These are phyloP conservation scores for Bombus superbus DNA, from an alignment of 1,140 invertebrate genomes.

Conservation along the genomic window DNA sequence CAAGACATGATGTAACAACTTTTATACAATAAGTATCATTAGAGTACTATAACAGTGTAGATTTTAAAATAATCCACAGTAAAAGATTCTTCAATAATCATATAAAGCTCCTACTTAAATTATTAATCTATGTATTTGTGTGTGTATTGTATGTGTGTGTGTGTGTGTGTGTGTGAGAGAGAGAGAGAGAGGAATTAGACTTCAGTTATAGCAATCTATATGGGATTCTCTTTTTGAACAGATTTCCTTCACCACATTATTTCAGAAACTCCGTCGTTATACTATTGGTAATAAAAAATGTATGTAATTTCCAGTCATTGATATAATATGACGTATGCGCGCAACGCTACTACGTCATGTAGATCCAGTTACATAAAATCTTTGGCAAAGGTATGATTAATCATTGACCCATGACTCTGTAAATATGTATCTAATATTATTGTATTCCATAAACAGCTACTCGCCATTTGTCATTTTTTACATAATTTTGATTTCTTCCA, in stretches of 20 bases:
- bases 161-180: no score
- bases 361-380: slow-evolving; percentile 77
- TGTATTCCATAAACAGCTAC: slow-evolving; percentile 67
- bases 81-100: background rate
- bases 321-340: slow-evolving; percentile 8
- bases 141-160: no score
- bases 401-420: slow-evolving; percentile 69
- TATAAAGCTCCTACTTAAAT: background rate
- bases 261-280: slow-evolving; percentile 54
- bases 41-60: slow-evolving; percentile 15
- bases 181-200: background rate
- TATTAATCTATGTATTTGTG: background rate
- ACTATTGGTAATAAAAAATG: slow-evolving; percentile 23
- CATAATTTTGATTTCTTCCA: slow-evolving; percentile 75
- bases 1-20: slow-evolving; percentile 35
- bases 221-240: background rate
- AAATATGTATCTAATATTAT: slow-evolving; percentile 69
- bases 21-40: slow-evolving; percentile 28
- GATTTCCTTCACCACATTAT: background rate
- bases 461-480: slow-evolving; percentile 74
- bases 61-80: slow-evolving; percentile 19
- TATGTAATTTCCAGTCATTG: slow-evolving; percentile 35
- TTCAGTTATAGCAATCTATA: slow-evolving; percentile 14
- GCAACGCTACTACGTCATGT: slow-evolving; percentile 46
- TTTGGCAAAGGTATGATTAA: slow-evolving; percentile 75